Conservation (phyloP, 2,113 vertebrate genomes). For the Ariopsis seemanni region DNA sequence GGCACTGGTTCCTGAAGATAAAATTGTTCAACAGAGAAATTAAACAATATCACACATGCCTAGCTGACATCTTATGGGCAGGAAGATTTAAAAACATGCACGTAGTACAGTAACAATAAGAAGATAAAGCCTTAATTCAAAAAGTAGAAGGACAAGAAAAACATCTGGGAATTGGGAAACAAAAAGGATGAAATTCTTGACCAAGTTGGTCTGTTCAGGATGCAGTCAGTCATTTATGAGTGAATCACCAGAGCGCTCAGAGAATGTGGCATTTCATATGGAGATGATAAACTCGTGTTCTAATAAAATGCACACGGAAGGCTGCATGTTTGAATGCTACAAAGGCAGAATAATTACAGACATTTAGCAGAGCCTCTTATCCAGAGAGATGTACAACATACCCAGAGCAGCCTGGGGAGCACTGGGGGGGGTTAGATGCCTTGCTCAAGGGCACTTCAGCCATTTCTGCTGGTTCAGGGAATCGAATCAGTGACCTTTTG, state of each 20-base stretch:
- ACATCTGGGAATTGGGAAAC: not conserved
- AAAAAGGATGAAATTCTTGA: slow-evolving; percentile 5
- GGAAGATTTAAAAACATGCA: not conserved
- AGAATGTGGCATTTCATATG: not conserved
- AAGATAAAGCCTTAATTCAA: not conserved
- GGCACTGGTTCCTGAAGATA: not conserved
- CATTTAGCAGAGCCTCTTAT: no score
- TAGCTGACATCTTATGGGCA: not conserved
- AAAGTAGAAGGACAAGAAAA: not conserved
- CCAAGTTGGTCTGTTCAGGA: not conserved
- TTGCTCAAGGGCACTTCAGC: no score
- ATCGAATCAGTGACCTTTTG: no score
- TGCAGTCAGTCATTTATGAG: not conserved
- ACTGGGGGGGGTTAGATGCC: no score
- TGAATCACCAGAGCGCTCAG: not conserved
- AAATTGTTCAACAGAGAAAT: not conserved
- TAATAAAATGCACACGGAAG: not conserved
- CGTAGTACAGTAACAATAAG: not conserved
- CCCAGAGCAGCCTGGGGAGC: no score
- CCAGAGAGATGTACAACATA: no score
- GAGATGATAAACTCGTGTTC: not conserved
- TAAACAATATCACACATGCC: not conserved
- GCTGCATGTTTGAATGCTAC: not conserved
- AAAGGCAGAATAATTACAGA: no score
- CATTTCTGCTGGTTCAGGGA: no score